Evolutionary conservation across 2,113 vertebrate species (phyloP).

Genomic region (Panurus biarmicus): DNA sequence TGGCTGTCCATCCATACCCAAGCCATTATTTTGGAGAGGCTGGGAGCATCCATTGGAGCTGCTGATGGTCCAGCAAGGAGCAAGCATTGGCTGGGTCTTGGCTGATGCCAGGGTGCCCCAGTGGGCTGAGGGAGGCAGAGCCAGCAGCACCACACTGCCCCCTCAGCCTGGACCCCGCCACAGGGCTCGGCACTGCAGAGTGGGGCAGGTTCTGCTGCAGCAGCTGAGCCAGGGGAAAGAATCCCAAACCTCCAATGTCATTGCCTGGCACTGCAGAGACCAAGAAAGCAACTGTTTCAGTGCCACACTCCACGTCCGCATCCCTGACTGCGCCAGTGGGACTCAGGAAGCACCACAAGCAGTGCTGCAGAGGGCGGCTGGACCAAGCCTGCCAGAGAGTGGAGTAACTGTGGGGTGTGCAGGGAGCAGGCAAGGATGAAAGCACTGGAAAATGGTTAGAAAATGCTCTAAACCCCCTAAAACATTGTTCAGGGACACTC

Average conservation of each 20-base stretch:
- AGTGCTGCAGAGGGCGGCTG: rapidly evolving
- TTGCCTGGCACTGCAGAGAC: background rate
- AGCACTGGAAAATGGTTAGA: background rate
- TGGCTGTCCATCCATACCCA: background rate
- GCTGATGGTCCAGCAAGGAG: background rate
- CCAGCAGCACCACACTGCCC: background rate
- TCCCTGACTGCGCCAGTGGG: rapidly evolving
- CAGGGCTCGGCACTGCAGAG: background rate
- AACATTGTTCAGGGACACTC: background rate
- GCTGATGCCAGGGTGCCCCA: background rate
- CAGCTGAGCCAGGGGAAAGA: background rate
- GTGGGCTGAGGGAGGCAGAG: background rate
- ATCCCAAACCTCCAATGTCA: background rate
- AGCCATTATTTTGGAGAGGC: background rate
- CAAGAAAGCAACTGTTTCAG: background rate
- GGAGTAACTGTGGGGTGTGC: background rate
- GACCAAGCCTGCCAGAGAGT: rapidly evolving
- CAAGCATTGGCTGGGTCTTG: rapidly evolving
- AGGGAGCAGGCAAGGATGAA: background rate
- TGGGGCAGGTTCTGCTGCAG: background rate
- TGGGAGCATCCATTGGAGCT: background rate
- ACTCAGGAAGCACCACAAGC: rapidly evolving
- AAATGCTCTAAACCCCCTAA: rapidly evolving
- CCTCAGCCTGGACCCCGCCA: background rate
- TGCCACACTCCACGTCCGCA: rapidly evolving